Percentiles rank a stretch among this genome's conserved stretches.
phyloP scores from a whole-genome alignment of 2,888 invertebrate genomes.

The Halocaridina rubra region DNA sequence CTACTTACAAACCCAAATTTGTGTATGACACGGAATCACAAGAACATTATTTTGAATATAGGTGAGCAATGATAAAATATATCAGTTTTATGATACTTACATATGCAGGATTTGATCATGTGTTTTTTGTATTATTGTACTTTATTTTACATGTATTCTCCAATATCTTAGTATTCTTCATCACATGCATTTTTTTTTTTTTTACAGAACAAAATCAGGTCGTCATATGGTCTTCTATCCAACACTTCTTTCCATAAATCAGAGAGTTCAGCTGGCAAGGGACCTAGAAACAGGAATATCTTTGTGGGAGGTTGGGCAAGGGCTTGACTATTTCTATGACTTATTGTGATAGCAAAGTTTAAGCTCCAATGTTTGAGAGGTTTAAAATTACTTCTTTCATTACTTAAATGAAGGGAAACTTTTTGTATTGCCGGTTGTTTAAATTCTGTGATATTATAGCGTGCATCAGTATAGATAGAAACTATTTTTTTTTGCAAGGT shows the following conservation, averaged over 20 bases:
- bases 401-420: too few species aligned
- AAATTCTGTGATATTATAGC: too few species aligned
- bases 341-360: constrained; percentile 73
- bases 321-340: constrained; percentile 94
- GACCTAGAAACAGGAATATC: constrained; percentile 87
- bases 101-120: too few species aligned
- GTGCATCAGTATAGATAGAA: too few species aligned
- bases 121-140: too few species aligned
- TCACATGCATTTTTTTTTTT: background rate
- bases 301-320: constrained; percentile 97
- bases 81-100: background rate
- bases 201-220: constrained; percentile 75
- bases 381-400: too few species aligned
- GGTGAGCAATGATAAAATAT: constrained; percentile 73
- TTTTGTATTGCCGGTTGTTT: too few species aligned
- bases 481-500: too few species aligned
- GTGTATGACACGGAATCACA: constrained; percentile 81
- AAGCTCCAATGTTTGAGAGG: background rate
- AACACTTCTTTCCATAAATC: constrained; percentile 85
- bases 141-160: too few species aligned
- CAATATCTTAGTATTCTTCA: too few species aligned
- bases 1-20: constrained; percentile 79
- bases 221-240: constrained; percentile 89
- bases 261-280: constrained; percentile 81
- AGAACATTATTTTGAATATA: constrained; percentile 88